A percentile compares a stretch with the other conserved stretches of the same genome.
phyloP scores from a whole-genome alignment of 2,113 vertebrate species.

The Pungitius pungitius region DNA sequence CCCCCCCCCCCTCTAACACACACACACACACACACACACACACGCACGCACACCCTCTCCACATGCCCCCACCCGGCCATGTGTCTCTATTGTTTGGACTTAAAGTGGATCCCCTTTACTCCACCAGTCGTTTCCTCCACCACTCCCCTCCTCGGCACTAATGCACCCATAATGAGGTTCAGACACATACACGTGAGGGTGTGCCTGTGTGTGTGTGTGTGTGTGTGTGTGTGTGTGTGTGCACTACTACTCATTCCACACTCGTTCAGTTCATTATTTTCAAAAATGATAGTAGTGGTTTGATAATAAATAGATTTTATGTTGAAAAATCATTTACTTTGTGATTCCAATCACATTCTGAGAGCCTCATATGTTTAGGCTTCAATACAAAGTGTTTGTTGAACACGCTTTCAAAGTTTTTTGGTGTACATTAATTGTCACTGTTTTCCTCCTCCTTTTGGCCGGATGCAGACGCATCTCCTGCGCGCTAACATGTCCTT shows the following conservation, averaged over 20 bases:
- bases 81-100: slow-evolving; percentile 76
- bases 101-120: slow-evolving; percentile 36
- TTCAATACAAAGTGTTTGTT: neutral
- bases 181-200: slow-evolving; percentile 16
- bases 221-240: neutral
- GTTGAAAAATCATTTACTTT: neutral
- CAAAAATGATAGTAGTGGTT: neutral
- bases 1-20: neutral
- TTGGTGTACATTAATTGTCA: neutral
- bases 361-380: neutral
- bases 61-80: slow-evolving; percentile 65
- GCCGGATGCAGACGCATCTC: neutral
- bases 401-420: neutral
- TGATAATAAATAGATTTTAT: neutral
- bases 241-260: neutral
- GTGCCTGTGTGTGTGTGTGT: neutral
- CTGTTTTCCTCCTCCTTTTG: neutral
- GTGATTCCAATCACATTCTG: neutral
- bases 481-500: slow-evolving; percentile 54
- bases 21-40: slow-evolving; percentile 23
- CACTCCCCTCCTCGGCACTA: slow-evolving; percentile 41
- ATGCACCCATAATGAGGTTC: slow-evolving; percentile 45
- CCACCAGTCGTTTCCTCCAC: slow-evolving; percentile 22
- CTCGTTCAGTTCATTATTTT: neutral
- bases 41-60: slow-evolving; percentile 7